Conservation (phyloP, 2,113 vertebrate species). For the Menura novaehollandiae region DNA sequence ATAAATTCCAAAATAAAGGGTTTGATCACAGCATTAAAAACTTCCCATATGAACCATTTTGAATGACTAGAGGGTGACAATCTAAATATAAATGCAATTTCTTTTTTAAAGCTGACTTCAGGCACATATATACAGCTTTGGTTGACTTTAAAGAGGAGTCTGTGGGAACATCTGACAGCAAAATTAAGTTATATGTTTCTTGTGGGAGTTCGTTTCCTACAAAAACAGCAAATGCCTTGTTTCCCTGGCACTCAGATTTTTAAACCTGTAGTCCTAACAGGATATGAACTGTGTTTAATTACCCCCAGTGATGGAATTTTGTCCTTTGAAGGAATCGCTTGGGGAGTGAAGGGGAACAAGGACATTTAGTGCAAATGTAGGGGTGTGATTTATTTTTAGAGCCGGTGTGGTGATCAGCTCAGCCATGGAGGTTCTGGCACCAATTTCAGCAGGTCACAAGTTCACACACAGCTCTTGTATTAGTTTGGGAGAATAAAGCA, state of each 20-base stretch:
- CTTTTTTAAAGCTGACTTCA: neutral
- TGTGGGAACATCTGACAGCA: conserved; percentile 53
- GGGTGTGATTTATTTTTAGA: neutral
- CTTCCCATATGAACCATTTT: neutral
- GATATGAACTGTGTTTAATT: neutral
- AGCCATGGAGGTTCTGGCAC: neutral
- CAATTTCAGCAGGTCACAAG: neutral
- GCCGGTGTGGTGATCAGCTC: neutral
- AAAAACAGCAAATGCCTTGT: neutral
- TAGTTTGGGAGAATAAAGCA: neutral
- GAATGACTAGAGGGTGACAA: conserved; percentile 3
- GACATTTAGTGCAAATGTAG: neutral
- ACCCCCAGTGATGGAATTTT: neutral
- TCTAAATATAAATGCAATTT: conserved; percentile 33
- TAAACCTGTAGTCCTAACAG: neutral
- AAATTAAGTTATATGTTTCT: conserved; percentile 52
- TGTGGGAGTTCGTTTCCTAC: conserved; percentile 28
- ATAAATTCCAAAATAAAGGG: neutral
- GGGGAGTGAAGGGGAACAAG: neutral
- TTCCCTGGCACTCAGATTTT: neutral
- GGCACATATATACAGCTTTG: neutral
- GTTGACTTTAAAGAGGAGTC: conserved; percentile 22
- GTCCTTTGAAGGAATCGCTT: neutral
- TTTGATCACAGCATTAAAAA: neutral
- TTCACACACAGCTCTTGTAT: neutral